These are phyloP conservation scores for Gymnogyps californianus DNA, from an alignment of 2,113 vertebrate species.

Conservation along the genomic window DNA sequence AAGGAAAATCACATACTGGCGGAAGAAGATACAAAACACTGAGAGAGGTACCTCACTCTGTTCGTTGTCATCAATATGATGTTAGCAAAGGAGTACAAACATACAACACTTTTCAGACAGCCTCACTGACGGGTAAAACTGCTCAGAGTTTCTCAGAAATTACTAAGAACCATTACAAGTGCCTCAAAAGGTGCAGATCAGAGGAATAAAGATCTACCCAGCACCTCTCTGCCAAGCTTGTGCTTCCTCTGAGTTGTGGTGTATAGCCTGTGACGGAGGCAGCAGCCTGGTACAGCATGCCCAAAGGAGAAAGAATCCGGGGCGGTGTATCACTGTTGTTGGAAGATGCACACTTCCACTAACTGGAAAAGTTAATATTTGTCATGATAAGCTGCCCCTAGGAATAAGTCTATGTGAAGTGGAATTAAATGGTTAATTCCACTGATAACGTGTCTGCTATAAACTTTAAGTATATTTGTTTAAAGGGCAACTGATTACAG, in stretches of 20 bases:
- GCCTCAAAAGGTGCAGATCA: background rate
- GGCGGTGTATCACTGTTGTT: background rate
- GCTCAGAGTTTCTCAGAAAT: background rate
- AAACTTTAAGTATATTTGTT: constrained; percentile 12
- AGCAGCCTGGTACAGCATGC: background rate
- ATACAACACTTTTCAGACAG: background rate
- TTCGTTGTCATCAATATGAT: background rate
- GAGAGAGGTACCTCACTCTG: background rate
- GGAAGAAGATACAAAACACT: background rate
- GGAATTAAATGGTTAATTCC: background rate
- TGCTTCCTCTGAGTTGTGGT: background rate
- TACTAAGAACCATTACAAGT: background rate
- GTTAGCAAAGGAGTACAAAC: background rate
- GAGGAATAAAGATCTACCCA: background rate
- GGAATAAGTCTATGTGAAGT: background rate
- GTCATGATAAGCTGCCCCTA: background rate
- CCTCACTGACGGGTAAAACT: background rate
- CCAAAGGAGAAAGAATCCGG: background rate
- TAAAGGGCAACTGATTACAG: background rate
- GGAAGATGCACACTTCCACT: background rate
- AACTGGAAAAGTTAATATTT: background rate
- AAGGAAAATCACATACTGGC: background rate
- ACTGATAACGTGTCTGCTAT: background rate
- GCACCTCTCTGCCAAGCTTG: background rate
- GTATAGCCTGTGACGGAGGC: background rate